Evolutionary conservation across 2,797 vertebrate genomes (phyloP).

Genomic region (Neosilurus hyrtlii): DNA sequence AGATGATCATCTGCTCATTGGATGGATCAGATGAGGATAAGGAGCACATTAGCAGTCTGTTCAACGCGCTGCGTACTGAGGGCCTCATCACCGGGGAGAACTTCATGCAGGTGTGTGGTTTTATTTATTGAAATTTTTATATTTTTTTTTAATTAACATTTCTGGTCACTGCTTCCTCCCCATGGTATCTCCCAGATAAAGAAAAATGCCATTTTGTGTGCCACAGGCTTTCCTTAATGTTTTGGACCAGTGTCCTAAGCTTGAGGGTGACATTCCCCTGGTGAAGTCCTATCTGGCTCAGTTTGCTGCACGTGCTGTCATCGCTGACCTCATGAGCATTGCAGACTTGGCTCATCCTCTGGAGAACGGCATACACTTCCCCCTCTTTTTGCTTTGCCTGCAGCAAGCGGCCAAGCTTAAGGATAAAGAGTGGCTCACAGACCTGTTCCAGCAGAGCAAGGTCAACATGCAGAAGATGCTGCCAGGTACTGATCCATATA

Average conservation of each 20-base stretch:
- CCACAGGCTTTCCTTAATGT: slow-evolving; percentile 86
- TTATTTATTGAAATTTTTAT: too few species aligned
- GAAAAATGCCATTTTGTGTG: neutral
- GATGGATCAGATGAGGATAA: slow-evolving; percentile 91
- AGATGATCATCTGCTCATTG: slow-evolving; percentile 86
- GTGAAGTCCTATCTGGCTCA: slow-evolving; percentile 98
- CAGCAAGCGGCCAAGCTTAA: slow-evolving; percentile 93
- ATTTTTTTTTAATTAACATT: neutral
- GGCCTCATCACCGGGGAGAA: slow-evolving; percentile 91
- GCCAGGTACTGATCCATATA: slow-evolving; percentile 78
- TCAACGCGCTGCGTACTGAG: slow-evolving; percentile 86
- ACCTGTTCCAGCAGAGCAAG: slow-evolving; percentile 95
- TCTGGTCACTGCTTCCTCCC: neutral
- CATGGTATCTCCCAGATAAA: neutral
- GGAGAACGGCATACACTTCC: slow-evolving; percentile 96
- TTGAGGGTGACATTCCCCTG: slow-evolving; percentile 92
- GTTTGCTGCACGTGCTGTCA: slow-evolving; percentile 93
- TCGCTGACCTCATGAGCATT: slow-evolving; percentile 92
- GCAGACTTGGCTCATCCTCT: slow-evolving; percentile 93
- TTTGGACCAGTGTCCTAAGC: slow-evolving; percentile 96
- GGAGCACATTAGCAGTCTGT: slow-evolving; percentile 88
- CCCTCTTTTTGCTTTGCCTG: slow-evolving; percentile 97
- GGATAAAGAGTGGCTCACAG: slow-evolving; percentile 94
- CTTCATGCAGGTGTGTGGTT: slow-evolving; percentile 88
- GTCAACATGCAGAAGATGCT: slow-evolving; percentile 99